These are phyloP conservation scores for Coregonus ussuriensis DNA, from an alignment of 2,797 vertebrate species.

Conservation along the genomic window DNA sequence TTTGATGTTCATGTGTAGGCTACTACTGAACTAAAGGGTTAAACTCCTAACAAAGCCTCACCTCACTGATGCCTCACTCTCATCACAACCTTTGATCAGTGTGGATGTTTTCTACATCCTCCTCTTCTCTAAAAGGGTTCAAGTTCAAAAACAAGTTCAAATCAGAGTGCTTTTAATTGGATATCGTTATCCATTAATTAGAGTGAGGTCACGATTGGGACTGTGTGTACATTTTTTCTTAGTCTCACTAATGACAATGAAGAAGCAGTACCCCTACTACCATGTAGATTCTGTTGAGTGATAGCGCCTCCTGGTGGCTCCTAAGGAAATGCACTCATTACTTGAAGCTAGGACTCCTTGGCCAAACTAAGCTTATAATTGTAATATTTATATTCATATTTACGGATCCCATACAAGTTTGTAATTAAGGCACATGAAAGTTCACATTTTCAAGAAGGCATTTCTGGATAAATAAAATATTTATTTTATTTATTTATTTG, in stretches of 20 bases:
- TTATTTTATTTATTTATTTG: too few species aligned
- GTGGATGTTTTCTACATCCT: not conserved
- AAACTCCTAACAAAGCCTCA: not conserved
- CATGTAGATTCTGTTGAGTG: not conserved
- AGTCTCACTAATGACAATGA: too few species aligned
- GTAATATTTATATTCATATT: too few species aligned
- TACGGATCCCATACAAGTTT: too few species aligned
- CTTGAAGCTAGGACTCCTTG: not conserved
- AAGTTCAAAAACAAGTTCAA: not conserved
- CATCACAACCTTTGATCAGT: not conserved
- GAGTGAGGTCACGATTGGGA: not conserved
- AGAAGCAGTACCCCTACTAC: too few species aligned
- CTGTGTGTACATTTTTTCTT: not conserved
- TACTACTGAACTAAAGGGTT: conserved; percentile 21
- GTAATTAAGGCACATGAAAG: too few species aligned
- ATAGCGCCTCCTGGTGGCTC: not conserved
- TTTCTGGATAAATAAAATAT: too few species aligned
- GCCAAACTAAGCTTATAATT: conserved; percentile 4
- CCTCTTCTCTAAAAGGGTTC: too few species aligned
- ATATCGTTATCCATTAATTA: not conserved
- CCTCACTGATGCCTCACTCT: conserved; percentile 11
- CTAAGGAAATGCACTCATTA: not conserved
- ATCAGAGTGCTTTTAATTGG: not conserved
- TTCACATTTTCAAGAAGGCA: too few species aligned
- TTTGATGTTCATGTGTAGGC: conserved; percentile 4